These are phyloP conservation scores for Leptopilina myrica DNA, from an alignment of 2,888 invertebrate species.

Conservation along the genomic window DNA sequence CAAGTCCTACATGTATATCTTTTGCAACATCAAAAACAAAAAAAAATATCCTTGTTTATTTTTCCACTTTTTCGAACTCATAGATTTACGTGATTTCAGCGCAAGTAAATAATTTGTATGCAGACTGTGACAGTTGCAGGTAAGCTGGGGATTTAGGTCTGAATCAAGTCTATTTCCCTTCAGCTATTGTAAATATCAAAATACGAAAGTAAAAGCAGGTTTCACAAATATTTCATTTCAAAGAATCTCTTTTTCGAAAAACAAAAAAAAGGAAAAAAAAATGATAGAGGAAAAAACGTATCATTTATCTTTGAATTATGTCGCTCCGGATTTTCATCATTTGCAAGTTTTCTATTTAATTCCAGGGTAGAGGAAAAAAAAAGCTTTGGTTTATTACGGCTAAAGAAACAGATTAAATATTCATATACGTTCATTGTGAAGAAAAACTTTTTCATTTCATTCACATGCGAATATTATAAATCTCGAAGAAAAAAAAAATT, in stretches of 20 bases:
- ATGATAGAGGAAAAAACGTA: not conserved
- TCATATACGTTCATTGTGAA: too few species aligned
- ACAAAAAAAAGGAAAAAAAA: too few species aligned
- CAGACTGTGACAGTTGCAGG: conserved; percentile 12
- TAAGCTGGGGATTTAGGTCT: conserved; percentile 1
- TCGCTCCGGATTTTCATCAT: not conserved
- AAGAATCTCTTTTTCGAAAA: not conserved
- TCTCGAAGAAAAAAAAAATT: not conserved
- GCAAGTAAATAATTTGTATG: conserved; percentile 30
- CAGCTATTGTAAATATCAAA: conserved; percentile 12
- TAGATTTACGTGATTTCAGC: conserved; percentile 17
- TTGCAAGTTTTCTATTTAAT: not conserved
- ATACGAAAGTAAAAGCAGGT: conserved; percentile 14
- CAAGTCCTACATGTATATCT: not conserved
- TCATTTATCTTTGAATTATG: not conserved
- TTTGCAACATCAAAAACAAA: not conserved
- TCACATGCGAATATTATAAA: not conserved
- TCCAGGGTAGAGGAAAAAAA: not conserved
- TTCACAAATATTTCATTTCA: not conserved
- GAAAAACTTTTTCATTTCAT: not conserved
- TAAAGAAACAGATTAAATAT: not conserved
- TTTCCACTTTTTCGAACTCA: not conserved
- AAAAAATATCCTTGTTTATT: not conserved
- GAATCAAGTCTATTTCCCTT: conserved; percentile 16
- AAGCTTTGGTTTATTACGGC: conserved; percentile 4